A percentile compares a stretch with the other conserved stretches of the same genome.
These are phyloP conservation scores for Microcebus ravelobensis DNA, from an alignment of 2,113 vertebrate genomes.

Conservation along the genomic window DNA sequence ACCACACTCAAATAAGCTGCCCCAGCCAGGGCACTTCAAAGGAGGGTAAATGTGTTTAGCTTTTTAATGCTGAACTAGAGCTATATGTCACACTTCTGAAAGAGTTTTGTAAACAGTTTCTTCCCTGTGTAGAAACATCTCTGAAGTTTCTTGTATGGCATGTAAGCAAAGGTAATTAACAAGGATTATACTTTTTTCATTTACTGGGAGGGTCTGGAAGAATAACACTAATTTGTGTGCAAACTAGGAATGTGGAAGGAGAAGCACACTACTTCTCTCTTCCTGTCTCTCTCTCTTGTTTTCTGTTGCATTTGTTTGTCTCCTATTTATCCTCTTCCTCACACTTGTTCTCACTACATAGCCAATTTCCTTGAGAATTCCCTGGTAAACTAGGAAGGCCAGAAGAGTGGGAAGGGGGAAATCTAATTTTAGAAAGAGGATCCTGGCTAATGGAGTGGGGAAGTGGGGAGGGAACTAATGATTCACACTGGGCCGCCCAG, in stretches of 20 bases:
- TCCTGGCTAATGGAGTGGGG: not conserved
- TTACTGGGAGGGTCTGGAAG: not conserved
- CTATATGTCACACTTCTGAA: conserved; percentile 88
- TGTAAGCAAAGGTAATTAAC: conserved; percentile 85
- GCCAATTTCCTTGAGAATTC: conserved; percentile 64
- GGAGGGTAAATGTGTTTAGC: conserved; percentile 88
- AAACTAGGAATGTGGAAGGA: not conserved
- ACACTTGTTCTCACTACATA: conserved; percentile 31
- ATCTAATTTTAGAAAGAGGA: conserved; percentile 72
- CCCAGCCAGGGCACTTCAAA: conserved; percentile 87
- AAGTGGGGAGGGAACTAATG: not conserved
- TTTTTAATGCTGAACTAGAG: conserved; percentile 87
- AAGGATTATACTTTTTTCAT: conserved; percentile 83
- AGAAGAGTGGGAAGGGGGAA: conserved; percentile 35
- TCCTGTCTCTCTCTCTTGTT: conserved; percentile 31
- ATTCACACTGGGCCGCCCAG: not conserved
- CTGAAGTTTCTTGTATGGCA: conserved; percentile 84
- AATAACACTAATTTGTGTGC: conserved; percentile 58
- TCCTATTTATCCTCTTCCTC: not conserved
- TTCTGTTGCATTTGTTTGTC: conserved; percentile 58
- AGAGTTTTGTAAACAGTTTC: conserved; percentile 88
- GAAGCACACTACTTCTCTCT: not conserved
- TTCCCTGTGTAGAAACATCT: conserved; percentile 87
- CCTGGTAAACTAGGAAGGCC: not conserved
- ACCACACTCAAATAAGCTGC: conserved; percentile 85